A percentile compares a stretch with the other conserved stretches of the same genome.
phyloP scores from a whole-genome alignment of 2,113 vertebrate species.

The Anoura caudifer region DNA sequence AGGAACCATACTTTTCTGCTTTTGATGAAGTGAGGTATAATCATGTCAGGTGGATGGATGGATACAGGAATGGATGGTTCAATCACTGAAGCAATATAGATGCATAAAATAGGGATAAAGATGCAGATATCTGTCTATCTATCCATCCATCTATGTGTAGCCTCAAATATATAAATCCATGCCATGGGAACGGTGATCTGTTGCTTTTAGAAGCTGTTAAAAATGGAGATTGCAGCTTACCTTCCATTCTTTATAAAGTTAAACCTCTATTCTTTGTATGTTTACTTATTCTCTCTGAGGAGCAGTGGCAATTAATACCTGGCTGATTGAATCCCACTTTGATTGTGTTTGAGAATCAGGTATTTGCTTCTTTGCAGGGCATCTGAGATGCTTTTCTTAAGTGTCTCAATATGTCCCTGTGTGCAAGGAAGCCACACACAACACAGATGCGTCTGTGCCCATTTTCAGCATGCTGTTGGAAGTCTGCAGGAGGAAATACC shows the following conservation, averaged over 20 bases:
- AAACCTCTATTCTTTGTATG: neutral
- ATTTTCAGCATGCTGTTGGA: neutral
- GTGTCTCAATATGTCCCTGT: neutral
- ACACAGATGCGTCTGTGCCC: neutral
- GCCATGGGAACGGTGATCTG: accelerated
- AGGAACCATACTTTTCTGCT: neutral
- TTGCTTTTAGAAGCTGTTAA: neutral
- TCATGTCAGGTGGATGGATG: neutral
- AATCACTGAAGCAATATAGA: neutral
- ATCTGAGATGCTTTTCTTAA: neutral
- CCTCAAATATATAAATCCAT: neutral
- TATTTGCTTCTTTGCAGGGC: neutral
- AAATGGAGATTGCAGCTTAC: neutral
- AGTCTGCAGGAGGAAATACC: conserved; percentile 62
- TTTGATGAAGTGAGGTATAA: neutral
- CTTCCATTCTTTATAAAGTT: neutral
- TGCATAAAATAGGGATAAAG: neutral
- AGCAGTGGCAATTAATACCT: neutral
- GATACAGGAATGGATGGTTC: neutral
- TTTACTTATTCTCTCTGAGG: neutral
- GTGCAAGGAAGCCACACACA: neutral
- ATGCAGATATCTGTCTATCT: neutral
- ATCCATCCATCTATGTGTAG: neutral
- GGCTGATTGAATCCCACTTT: neutral
- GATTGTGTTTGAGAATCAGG: neutral